Percentiles rank a stretch among this genome's conserved stretches.
Evolutionary conservation across 2,797 vertebrate genomes (phyloP).

Genomic region (Linurgus olivaceus): DNA sequence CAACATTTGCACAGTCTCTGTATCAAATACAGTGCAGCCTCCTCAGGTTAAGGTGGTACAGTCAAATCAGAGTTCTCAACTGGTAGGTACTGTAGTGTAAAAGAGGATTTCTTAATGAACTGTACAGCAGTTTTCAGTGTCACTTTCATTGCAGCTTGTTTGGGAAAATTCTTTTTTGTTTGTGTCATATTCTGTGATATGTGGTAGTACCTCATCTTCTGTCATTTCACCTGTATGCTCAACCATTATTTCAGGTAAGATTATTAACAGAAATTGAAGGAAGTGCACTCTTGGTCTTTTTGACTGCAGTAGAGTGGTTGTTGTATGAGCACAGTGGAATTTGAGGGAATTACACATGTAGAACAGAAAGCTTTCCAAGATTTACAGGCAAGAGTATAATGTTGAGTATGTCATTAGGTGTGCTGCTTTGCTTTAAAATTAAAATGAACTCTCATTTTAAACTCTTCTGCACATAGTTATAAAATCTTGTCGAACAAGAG

Average conservation of each 20-base stretch:
- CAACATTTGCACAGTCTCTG: conserved; percentile 76
- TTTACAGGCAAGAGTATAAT: background rate
- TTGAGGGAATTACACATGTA: background rate
- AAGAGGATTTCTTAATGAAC: background rate
- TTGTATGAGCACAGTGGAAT: background rate
- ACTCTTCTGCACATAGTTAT: background rate
- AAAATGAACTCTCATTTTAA: background rate
- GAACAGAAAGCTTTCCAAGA: background rate
- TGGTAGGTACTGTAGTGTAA: conserved; percentile 76
- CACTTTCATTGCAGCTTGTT: background rate
- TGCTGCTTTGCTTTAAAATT: background rate
- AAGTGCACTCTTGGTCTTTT: background rate
- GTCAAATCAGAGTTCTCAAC: conserved; percentile 76
- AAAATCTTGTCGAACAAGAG: background rate
- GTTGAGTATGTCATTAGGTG: background rate
- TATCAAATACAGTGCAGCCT: conserved; percentile 73
- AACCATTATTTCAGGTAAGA: background rate
- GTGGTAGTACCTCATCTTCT: background rate
- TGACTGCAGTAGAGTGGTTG: background rate
- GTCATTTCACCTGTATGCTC: background rate
- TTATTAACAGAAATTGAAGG: background rate
- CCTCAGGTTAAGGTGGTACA: conserved; percentile 72
- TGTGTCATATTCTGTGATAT: background rate
- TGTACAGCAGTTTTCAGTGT: background rate
- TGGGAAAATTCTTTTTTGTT: background rate